Base-by-base conservation (phyloP, 2,888 invertebrate genomes). In the Agrenia bidenticulata region DNA sequence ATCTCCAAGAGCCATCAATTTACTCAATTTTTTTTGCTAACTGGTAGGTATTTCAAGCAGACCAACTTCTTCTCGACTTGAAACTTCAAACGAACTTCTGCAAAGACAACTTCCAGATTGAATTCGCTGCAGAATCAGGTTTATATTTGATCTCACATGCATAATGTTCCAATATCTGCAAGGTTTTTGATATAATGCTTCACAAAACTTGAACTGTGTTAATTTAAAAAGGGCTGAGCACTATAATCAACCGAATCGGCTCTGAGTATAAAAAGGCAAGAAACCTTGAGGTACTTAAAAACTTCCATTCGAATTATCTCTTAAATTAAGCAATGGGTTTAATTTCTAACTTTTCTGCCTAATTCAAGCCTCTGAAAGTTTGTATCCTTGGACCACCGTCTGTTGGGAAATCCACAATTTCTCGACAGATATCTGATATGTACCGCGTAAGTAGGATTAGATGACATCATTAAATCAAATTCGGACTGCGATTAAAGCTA, bases 1-100 rank as follows among this genome's bases (percentile, higher is more conserved):
- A n/a, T n/a, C n/a, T n/a, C n/a, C n/a, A n/a, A n/a, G n/a, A n/a
- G n/a, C n/a, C n/a, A n/a, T n/a, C n/a, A n/a, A n/a, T n/a, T n/a
- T n/a, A n/a, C n/a, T n/a, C n/a, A n/a, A n/a, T 41, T 54, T 61
- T 1, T 37, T 39, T 37, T 45, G 41, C n/a, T n/a, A n/a, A n/a
- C n/a, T n/a, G n/a, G n/a, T n/a, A 64, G 73, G 70, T 66, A 11
- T 75, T 75, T 45, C 75, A 75, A 53, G 73, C 73, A 17, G 76
- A 75, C 26, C 73, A 74, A 24, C 59, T 70, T 2, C 54, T 73
- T 2, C 19, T 72, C 9, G 66, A 75, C 27, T 45, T 76, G 1
- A 67, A 67, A 32, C 74, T 76, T 53, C 69, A 72, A 41, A 64
- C 72, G 15, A 67, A 70, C 2, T 73, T 73, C 51, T 68, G 67